A percentile compares a stretch with the other conserved stretches of the same genome.
Evolutionary conservation across 1,140 invertebrate genomes (phyloP).

Genomic region (Ectropis grisescens): DNA sequence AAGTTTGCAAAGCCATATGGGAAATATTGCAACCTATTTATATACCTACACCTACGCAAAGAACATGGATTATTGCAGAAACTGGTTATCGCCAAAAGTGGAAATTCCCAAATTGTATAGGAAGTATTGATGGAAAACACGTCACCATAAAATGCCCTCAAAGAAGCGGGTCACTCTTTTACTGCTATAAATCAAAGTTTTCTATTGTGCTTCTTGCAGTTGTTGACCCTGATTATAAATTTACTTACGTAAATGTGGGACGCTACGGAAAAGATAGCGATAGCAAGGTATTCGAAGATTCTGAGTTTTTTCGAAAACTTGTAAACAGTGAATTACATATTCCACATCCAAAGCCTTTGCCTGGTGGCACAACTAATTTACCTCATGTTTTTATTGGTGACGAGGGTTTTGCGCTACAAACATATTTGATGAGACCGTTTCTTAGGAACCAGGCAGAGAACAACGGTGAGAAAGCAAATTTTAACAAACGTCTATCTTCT

Average conservation of each 20-base stretch:
- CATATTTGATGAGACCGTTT: conserved; percentile 9
- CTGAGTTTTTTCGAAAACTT: neutral
- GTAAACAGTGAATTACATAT: neutral
- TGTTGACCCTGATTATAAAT: conserved; percentile 9
- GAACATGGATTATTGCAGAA: conserved; percentile 2
- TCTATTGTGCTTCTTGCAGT: conserved; percentile 5
- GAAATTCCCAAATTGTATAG: conserved; percentile 31
- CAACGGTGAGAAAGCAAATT: conserved; percentile 3
- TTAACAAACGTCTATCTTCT: conserved; percentile 5
- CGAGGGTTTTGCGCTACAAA: conserved; percentile 9
- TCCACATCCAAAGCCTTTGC: conserved; percentile 4
- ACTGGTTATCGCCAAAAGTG: conserved; percentile 9
- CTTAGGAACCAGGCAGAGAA: conserved; percentile 1
- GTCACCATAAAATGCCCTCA: conserved; percentile 4
- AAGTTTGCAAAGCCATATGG: conserved; percentile 1
- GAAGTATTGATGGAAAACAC: conserved; percentile 1
- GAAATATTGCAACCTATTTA: conserved; percentile 1
- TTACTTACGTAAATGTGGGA: conserved; percentile 5
- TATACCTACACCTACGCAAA: neutral
- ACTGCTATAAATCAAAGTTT: conserved; percentile 4
- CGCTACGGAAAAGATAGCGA: conserved; percentile 4
- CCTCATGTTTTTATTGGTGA: conserved; percentile 10
- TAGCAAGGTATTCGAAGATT: conserved; percentile 2
- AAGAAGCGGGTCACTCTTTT: conserved; percentile 10
- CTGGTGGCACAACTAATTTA: conserved; percentile 1